Evolutionary conservation across 1,140 invertebrate species (phyloP).

Genomic region (Agrypnia vestita): DNA sequence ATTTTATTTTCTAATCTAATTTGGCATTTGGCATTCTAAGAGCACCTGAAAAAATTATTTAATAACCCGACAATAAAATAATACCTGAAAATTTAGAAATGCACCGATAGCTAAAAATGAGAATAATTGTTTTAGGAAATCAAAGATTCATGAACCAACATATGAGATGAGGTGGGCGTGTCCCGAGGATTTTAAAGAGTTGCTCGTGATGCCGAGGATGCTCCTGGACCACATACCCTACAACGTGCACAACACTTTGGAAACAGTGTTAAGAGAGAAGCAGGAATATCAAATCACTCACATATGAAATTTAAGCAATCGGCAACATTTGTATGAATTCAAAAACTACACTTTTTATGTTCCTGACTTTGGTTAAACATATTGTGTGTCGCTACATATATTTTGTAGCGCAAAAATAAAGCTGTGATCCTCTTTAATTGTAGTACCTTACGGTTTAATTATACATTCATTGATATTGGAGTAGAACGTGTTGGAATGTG

Average conservation of each 20-base stretch:
- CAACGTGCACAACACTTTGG: constrained; percentile 79
- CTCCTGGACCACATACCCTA: constrained; percentile 83
- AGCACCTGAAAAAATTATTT: too few relatives aligned
- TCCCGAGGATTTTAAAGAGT: constrained; percentile 83
- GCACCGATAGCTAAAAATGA: too few relatives aligned
- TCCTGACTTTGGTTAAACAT: constrained; percentile 38
- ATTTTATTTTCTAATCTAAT: too few relatives aligned
- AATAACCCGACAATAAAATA: too few relatives aligned
- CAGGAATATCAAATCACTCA: constrained; percentile 69
- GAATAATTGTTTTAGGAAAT: constrained; percentile 75
- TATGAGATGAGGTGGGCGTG: constrained; percentile 85
- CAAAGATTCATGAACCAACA: constrained; percentile 73
- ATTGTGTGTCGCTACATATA: constrained; percentile 7
- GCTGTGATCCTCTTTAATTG: constrained; percentile 60
- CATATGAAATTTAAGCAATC: constrained; percentile 61
- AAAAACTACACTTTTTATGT: constrained; percentile 38
- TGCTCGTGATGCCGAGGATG: constrained; percentile 85
- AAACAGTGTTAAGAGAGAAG: constrained; percentile 75
- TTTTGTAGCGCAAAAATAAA: constrained; percentile 59
- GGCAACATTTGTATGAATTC: too few relatives aligned
- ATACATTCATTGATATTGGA: constrained; percentile 23
- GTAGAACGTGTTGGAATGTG: constrained; percentile 3
- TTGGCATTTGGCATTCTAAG: too few relatives aligned
- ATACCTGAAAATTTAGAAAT: too few relatives aligned
- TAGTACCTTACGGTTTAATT: constrained; percentile 6